Conservation (phyloP, 35 echinoderm and acorn worm species). For the Amphiura filiformis region DNA sequence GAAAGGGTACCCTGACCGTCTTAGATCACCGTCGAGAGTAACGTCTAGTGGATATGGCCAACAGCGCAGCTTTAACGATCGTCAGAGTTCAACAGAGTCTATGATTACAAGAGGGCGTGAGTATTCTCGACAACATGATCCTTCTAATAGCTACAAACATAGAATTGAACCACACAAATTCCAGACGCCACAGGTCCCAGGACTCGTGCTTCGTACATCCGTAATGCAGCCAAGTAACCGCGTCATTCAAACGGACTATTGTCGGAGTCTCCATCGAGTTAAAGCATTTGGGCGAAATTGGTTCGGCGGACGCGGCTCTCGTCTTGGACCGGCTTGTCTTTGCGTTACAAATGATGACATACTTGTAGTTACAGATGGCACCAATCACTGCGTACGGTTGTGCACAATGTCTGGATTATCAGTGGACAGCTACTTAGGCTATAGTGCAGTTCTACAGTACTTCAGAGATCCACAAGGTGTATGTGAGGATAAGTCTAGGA, state of each 20-base stretch:
- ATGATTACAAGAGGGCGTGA: not conserved
- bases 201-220: not conserved
- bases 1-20: too few species aligned
- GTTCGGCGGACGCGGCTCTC: not conserved
- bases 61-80: not conserved
- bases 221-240: not conserved
- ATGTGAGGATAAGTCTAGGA: not conserved
- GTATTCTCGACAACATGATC: not conserved
- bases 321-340: slow-evolving; percentile 1
- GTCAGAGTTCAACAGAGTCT: not conserved
- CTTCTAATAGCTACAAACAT: not conserved
- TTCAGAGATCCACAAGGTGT: slow-evolving; percentile 1
- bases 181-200: not conserved
- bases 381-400: slow-evolving; percentile 19
- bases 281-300: slow-evolving; percentile 30
- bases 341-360: not conserved
- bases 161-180: not conserved
- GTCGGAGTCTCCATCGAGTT: not conserved
- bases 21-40: too few species aligned
- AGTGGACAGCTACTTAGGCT: slow-evolving; percentile 3
- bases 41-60: too few species aligned
- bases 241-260: not conserved
- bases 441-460: slow-evolving; percentile 1
- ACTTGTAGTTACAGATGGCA: slow-evolving; percentile 6
- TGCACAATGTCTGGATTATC: slow-evolving; percentile 23